A percentile compares a stretch with the other conserved stretches of the same genome.
These are phyloP conservation scores for Teleopsis dalmanni DNA, from an alignment of 1,140 invertebrate genomes.

Conservation along the genomic window DNA sequence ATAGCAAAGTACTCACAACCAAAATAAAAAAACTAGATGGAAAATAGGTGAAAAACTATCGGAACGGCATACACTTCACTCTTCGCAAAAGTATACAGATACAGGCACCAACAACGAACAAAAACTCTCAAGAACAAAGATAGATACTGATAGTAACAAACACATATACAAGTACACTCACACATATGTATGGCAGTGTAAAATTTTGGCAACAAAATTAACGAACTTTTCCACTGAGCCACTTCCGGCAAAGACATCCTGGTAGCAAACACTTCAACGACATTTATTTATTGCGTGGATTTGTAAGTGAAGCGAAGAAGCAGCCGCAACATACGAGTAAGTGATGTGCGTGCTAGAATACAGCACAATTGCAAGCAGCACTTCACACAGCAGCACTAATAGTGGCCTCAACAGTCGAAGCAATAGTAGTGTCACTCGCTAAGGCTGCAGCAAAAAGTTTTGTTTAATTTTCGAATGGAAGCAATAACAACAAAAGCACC, in stretches of 20 bases:
- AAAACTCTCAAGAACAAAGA: no score
- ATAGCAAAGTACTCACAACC: no score
- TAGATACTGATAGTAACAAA: no score
- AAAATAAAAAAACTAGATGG: no score
- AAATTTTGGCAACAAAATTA: constrained; percentile 12
- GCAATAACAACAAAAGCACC: no score
- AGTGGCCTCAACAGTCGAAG: no score
- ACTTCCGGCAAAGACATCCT: constrained; percentile 7
- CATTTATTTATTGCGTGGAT: constrained; percentile 12
- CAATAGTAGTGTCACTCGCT: no score
- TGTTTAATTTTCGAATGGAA: no score
- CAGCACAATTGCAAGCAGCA: no score
- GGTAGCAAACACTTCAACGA: constrained; percentile 7
- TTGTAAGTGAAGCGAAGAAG: background rate
- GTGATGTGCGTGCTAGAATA: background rate
- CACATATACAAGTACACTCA: background rate
- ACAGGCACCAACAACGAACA: background rate
- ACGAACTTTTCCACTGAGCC: constrained; percentile 9
- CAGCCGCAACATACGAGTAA: background rate
- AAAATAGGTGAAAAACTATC: background rate
- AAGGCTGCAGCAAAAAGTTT: no score
- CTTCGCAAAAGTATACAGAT: background rate
- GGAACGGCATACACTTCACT: background rate
- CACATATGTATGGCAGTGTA: background rate
- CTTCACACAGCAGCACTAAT: no score